Base-by-base conservation (phyloP, 1,140 invertebrate species). In the Heliconius eleuchia region DNA sequence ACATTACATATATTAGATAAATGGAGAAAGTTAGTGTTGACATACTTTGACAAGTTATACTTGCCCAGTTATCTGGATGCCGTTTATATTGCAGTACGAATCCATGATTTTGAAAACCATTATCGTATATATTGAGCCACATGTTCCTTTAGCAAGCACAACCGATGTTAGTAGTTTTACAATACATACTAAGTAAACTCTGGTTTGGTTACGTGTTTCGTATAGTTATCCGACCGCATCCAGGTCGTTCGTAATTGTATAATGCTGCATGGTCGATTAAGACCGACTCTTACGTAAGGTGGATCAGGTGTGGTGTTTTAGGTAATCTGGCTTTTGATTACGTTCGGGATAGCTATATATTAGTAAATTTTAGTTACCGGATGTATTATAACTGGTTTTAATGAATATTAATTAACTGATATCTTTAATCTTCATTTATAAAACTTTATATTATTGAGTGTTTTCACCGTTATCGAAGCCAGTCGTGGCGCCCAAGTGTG, bases 171-270 rank as follows among this genome's bases (percentile, higher is more conserved):
- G n/a, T 81, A 73, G 27, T 73, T 74, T 80, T 82, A 72, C 70
- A 82, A 57, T 76, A 60, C 72, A 57, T 77, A 82, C 83, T 83
- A 80, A 79, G 72, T 74, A 77, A 77, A 78, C 55, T 71, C 23
- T 77, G 71, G 75, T 82, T 82, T 57, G 78, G 73, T 84, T 73
- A 84, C 50, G 50, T 79, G 78, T 70, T 81, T 82, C 77, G 76
- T 77, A 74, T 60, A 80, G 82, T 84, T 86, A 87, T 82, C 82
- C 85, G 85, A 87, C 83, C 81, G 79, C 80, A 82, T 79, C 81
- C 81, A 80, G 82, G 82, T 84, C 81, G 78, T 71, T 34, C 73
- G 82, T 79, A 82, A 84, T 85, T 83, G 82, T 84, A 85, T 84
- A 85, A 85, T 76, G 57, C 52, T 70, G 39, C 78, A 81, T 82